These are phyloP conservation scores for Micrastur ruficollis DNA, from an alignment of 2,797 vertebrate genomes.

Conservation along the genomic window DNA sequence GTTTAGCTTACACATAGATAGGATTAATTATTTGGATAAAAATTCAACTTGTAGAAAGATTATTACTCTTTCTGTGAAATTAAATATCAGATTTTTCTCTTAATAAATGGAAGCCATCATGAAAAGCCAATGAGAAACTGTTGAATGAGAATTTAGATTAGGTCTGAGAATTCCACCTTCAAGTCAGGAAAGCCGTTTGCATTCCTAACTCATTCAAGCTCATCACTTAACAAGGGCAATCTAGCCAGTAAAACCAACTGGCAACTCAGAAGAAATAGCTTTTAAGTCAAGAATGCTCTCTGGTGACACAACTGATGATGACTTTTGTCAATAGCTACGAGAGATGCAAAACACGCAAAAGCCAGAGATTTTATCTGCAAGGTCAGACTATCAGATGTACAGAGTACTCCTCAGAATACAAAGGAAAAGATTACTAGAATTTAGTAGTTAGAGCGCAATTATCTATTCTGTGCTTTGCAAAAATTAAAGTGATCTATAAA, in stretches of 20 bases:
- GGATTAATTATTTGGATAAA: constrained; percentile 12
- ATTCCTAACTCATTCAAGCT: background rate
- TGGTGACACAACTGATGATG: background rate
- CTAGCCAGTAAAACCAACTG: constrained; percentile 6
- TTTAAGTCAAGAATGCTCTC: constrained; percentile 16
- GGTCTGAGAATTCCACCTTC: background rate
- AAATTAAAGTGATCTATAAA: constrained; percentile 46
- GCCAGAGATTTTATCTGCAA: background rate
- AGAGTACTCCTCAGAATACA: background rate
- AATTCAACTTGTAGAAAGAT: constrained; percentile 1
- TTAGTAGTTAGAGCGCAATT: background rate
- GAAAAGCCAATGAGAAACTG: constrained; percentile 15
- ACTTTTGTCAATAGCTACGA: background rate
- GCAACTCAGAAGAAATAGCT: background rate
- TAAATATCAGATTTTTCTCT: background rate
- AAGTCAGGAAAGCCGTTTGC: background rate
- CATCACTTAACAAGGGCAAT: background rate
- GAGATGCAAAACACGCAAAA: background rate
- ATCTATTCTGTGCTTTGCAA: constrained; percentile 20
- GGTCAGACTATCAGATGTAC: background rate
- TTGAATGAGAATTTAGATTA: constrained; percentile 2
- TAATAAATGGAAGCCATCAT: background rate
- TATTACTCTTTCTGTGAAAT: constrained; percentile 4
- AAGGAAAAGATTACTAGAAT: background rate
- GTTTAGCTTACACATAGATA: background rate